A percentile compares a stretch with the other conserved stretches of the same genome.
phyloP scores from a whole-genome alignment of 2,888 invertebrate species.

The Gandaritis pyraliata region DNA sequence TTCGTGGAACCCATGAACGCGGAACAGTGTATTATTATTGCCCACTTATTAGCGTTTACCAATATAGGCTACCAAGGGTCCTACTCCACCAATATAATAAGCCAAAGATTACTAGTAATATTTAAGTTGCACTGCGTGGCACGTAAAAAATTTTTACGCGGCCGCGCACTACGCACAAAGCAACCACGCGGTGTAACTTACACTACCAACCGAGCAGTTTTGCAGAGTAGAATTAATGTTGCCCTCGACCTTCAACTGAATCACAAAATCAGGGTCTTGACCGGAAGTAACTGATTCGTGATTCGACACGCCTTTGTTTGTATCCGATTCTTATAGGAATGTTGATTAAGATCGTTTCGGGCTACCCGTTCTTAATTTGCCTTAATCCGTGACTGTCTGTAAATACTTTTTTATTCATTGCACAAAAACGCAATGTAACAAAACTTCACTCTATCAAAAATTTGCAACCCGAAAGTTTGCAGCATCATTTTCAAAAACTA shows the following conservation, averaged over 20 bases:
- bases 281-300: conserved; percentile 35
- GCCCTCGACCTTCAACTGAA: conserved; percentile 32
- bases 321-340: conserved; percentile 23
- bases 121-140: too few species aligned
- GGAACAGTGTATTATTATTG: conserved; percentile 9
- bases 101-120: too few species aligned
- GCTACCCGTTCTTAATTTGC: conserved; percentile 11
- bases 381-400: not conserved
- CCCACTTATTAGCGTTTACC: too few species aligned
- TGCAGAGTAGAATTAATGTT: not conserved
- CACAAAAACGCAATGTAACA: not conserved
- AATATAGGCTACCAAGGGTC: too few species aligned
- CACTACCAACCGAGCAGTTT: too few species aligned
- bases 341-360: conserved; percentile 17
- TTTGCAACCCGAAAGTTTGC: not conserved
- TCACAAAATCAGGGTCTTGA: conserved; percentile 24
- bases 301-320: conserved; percentile 39
- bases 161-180: too few species aligned
- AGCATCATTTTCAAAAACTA: too few species aligned
- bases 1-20: conserved; percentile 25
- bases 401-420: not conserved
- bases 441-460: not conserved
- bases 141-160: too few species aligned
- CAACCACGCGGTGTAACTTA: too few species aligned
- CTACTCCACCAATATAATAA: too few species aligned